These are phyloP conservation scores for Eulemur macaco DNA, from an alignment of 2,113 vertebrate species.

Conservation along the genomic window DNA sequence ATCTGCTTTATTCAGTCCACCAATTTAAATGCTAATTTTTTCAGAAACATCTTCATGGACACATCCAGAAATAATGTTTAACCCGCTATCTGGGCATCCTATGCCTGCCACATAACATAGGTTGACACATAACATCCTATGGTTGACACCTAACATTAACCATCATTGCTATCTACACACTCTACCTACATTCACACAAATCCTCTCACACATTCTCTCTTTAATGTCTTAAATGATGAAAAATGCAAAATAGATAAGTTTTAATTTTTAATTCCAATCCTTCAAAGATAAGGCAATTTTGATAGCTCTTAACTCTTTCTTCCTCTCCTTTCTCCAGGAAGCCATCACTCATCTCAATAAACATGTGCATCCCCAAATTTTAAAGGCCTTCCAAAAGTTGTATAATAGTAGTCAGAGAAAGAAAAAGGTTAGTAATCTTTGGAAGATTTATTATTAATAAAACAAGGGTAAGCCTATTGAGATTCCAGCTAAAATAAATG, in stretches of 20 bases:
- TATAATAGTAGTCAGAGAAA: background rate
- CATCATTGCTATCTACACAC: background rate
- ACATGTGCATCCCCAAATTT: background rate
- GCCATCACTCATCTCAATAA: background rate
- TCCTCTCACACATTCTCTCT: background rate
- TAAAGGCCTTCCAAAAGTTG: background rate
- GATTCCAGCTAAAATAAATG: background rate
- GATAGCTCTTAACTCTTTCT: background rate
- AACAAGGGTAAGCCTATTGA: background rate
- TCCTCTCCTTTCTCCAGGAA: background rate
- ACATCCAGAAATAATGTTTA: background rate
- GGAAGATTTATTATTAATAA: background rate
- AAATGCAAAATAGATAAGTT: background rate
- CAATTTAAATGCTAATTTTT: background rate
- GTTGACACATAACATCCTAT: background rate
- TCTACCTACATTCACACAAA: background rate
- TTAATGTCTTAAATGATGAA: background rate
- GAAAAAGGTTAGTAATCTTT: background rate
- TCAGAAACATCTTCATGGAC: background rate
- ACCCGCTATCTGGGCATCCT: background rate
- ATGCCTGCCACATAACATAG: background rate
- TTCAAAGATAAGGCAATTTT: background rate
- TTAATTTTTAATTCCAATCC: background rate
- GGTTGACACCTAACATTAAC: background rate
- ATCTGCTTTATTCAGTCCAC: background rate